These are phyloP conservation scores for Poecilia wingei DNA, from an alignment of 2,797 vertebrate species.

Conservation along the genomic window DNA sequence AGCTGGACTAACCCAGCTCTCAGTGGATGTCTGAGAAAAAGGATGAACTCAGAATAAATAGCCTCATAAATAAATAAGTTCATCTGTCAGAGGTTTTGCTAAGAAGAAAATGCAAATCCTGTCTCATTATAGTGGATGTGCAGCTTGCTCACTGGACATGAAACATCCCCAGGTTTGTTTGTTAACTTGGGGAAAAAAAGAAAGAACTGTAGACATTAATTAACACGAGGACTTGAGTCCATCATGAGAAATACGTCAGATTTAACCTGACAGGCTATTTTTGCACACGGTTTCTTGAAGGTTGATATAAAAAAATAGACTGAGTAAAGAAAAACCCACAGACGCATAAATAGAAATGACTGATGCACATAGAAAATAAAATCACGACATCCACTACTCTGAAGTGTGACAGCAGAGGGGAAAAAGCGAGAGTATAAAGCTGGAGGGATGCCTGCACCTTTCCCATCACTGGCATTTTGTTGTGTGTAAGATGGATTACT, in stretches of 20 bases:
- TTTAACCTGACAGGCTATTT: constrained; percentile 3
- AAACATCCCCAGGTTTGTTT: neutral
- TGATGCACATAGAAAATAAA: neutral
- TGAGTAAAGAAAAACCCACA: neutral
- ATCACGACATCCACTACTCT: neutral
- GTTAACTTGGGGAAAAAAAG: neutral
- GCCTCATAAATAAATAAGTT: constrained; percentile 35
- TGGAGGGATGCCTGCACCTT: constrained; percentile 21
- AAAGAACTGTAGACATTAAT: neutral
- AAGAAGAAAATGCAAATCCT: constrained; percentile 26
- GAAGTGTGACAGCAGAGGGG: neutral
- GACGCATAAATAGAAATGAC: neutral
- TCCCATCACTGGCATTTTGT: constrained; percentile 20
- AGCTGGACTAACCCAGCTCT: constrained; percentile 24
- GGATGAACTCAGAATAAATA: constrained; percentile 31
- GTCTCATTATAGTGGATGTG: constrained; percentile 27
- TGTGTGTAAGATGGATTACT: constrained; percentile 51
- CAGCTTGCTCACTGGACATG: constrained; percentile 19
- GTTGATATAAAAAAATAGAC: neutral
- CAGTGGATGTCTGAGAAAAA: constrained; percentile 17
- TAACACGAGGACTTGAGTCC: neutral
- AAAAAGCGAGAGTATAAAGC: neutral
- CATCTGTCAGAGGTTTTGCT: constrained; percentile 20
- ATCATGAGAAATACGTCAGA: neutral
- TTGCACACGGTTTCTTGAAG: neutral